Base-by-base conservation (phyloP, 2,113 vertebrate genomes). In the Poeciliopsis occidentalis region DNA sequence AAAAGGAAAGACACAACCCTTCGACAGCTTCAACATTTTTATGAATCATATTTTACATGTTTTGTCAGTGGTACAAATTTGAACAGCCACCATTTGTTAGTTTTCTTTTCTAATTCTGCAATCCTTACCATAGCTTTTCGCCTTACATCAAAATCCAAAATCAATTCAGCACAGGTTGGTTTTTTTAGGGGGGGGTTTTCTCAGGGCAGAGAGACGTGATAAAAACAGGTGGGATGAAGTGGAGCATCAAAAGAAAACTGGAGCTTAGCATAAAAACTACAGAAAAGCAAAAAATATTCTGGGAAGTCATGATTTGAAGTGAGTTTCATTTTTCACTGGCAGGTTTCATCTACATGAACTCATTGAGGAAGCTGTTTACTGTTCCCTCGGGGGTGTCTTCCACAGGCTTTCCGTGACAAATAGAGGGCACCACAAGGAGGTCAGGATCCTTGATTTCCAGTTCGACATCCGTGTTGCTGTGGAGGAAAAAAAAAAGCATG, bases 361-460 rank as follows among this genome's bases (percentile, higher is more conserved):
- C 88, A 10, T 85, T 77, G 67, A 89, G 60, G 83, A 93, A 93
- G 31, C 84, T 85, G 29, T 91, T 74, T 71, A 85, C 79, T 69
- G 87, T 90, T 64, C 92, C 92, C 69, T 92, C 92, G 71, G 87
- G 83, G 47, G 88, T 90, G 19, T 90, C 89, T 80, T 90, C 91
- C 86, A 89, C 0, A 62, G 80, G 70, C 81, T 75, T 80, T 4
- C 78, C 88, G 61, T 71, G 32, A 57, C 92, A 93, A 71, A 78
- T 80, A 27, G 90, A 71, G 22, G 92, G 92, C 66, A 90, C 78
- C 27, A 29, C 0, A 0, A 93, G 87, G 19, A 82, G 82, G 34
- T 91, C 92, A 0, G 90, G 91, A 7, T 93, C 91, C 79, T 92
- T 93, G 84, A 93, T 87, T 76, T 91, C 87, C 0, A 24, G 32